Conservation (phyloP, 2,113 vertebrate genomes). For the Murina feae region DNA sequence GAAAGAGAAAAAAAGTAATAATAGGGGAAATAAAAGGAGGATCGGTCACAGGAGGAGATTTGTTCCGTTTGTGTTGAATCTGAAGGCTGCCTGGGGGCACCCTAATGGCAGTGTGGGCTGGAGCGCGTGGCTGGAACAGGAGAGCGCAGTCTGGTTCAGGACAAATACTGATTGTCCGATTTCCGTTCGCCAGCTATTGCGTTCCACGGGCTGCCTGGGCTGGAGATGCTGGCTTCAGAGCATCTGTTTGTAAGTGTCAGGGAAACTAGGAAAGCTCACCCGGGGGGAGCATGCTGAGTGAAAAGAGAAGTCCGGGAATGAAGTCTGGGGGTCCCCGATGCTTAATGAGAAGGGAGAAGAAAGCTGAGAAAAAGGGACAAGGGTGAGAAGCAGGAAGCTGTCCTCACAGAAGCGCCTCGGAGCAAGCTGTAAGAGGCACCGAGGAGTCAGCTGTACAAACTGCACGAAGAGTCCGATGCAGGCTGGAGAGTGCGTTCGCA, state of each 20-base stretch:
- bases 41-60: background rate
- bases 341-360: background rate
- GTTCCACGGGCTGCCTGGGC: background rate
- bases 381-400: background rate
- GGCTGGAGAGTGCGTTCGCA: no score
- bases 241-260: background rate
- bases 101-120: background rate
- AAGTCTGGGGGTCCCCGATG: background rate
- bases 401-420: background rate
- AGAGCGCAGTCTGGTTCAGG: background rate
- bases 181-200: background rate
- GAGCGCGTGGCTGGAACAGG: background rate
- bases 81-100: background rate
- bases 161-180: background rate
- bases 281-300: background rate
- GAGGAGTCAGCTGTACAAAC: no score
- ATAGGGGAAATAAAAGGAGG: background rate
- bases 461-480: background rate
- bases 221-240: background rate
- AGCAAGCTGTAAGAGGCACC: background rate
- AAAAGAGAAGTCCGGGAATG: background rate
- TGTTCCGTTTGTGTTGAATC: background rate
- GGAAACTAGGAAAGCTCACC: background rate
- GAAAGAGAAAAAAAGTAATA: background rate
- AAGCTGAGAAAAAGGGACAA: background rate